phyloP scores from a whole-genome alignment of 2,888 invertebrate genomes.

The Tipula vernalis region DNA sequence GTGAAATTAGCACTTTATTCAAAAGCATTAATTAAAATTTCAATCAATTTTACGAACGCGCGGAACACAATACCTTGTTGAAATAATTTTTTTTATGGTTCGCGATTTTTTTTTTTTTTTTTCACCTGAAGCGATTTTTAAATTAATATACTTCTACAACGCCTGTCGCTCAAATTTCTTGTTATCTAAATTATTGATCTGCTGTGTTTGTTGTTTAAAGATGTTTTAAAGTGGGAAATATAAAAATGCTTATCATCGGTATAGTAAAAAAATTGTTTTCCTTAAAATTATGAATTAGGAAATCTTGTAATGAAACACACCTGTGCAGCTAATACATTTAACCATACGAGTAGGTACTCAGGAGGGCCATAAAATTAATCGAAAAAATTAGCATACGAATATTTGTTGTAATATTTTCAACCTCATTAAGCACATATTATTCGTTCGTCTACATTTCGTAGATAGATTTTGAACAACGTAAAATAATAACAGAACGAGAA shows the following conservation, averaged over 20 bases:
- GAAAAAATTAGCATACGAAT: not conserved
- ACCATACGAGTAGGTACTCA: not conserved
- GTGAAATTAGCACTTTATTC: not conserved
- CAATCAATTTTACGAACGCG: not conserved
- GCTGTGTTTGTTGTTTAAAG: not conserved
- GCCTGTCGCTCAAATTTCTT: not conserved
- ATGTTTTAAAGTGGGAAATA: not conserved
- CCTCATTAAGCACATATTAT: not conserved
- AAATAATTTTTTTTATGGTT: not conserved
- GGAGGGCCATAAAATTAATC: not conserved
- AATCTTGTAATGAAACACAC: not conserved
- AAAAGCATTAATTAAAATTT: not conserved
- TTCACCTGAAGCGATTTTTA: not conserved
- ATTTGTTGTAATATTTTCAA: not conserved
- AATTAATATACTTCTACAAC: not conserved
- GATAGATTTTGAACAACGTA: not conserved
- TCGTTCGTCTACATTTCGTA: not conserved
- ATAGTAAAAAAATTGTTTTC: not conserved
- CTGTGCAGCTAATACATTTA: not conserved
- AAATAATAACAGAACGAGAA: not conserved
- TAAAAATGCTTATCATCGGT: not conserved
- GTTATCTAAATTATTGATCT: not conserved
- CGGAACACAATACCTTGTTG: not conserved
- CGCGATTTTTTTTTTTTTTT: not conserved
- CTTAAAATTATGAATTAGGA: not conserved